Percentiles rank a stretch among this genome's conserved stretches.
These are phyloP conservation scores for Protodeltote pygarga DNA, from an alignment of 2,888 invertebrate genomes.

Conservation along the genomic window DNA sequence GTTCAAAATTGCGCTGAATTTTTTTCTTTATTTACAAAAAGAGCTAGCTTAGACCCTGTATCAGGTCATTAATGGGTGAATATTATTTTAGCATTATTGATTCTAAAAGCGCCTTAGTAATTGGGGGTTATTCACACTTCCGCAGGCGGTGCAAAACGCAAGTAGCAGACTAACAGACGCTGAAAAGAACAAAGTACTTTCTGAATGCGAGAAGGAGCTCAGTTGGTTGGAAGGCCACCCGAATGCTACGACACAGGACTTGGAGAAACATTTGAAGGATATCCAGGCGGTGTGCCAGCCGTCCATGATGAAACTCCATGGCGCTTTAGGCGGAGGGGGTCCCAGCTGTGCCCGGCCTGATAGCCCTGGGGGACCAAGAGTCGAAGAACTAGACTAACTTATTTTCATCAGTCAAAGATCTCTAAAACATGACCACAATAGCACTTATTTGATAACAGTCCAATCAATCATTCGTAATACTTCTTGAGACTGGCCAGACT, in stretches of 20 bases:
- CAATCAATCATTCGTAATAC: too few species aligned
- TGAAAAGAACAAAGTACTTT: slow-evolving; percentile 90
- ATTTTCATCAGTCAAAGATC: too few species aligned
- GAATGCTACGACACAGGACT: slow-evolving; percentile 92
- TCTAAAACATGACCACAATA: too few species aligned
- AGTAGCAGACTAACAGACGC: slow-evolving; percentile 89
- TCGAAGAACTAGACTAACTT: slow-evolving; percentile 91
- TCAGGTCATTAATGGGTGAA: too few species aligned
- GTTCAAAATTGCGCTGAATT: too few species aligned
- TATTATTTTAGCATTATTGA: not conserved
- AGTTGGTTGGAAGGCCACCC: slow-evolving; percentile 94
- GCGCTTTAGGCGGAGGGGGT: slow-evolving; percentile 74
- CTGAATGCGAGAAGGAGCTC: slow-evolving; percentile 90
- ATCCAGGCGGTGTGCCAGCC: slow-evolving; percentile 92
- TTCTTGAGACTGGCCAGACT: too few species aligned
- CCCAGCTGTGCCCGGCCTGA: slow-evolving; percentile 64
- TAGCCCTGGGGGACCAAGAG: slow-evolving; percentile 87
- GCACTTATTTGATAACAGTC: too few species aligned
- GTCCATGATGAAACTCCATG: slow-evolving; percentile 94
- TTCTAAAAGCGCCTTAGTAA: not conserved
- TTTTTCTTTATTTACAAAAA: too few species aligned
- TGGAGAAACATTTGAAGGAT: slow-evolving; percentile 92
- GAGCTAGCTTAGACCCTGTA: too few species aligned
- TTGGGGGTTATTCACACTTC: not conserved
- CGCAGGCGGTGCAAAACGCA: slow-evolving; percentile 88